These are phyloP conservation scores for Leistus spinibarbis DNA, from an alignment of 2,888 invertebrate genomes.

Conservation along the genomic window DNA sequence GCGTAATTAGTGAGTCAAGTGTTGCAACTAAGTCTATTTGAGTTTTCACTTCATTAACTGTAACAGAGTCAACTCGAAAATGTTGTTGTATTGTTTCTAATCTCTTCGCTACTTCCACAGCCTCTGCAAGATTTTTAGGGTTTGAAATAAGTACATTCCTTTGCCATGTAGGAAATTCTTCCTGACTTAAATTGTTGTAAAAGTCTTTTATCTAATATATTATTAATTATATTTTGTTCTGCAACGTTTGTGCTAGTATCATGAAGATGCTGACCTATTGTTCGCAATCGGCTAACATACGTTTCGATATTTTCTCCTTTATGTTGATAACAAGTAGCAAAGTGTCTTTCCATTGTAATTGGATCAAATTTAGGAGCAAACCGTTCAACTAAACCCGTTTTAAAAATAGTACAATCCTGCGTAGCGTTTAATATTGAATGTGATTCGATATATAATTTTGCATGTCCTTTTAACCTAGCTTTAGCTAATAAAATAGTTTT, in stretches of 20 bases:
- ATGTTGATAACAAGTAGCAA: not conserved
- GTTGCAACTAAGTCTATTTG: not conserved
- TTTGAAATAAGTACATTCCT: constrained; percentile 4
- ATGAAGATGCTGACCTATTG: constrained; percentile 1
- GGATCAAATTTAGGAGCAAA: not conserved
- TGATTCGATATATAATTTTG: constrained; percentile 1
- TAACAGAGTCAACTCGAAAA: not conserved
- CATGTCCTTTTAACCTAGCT: constrained; percentile 6
- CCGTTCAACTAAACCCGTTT: not conserved
- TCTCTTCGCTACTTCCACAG: not conserved
- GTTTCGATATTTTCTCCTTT: not conserved
- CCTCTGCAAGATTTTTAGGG: not conserved
- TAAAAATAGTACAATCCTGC: not conserved
- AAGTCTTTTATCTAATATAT: constrained; percentile 1
- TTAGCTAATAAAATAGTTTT: not conserved
- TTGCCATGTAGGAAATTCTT: not conserved
- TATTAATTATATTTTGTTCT: not conserved
- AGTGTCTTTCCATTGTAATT: not conserved
- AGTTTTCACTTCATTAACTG: not conserved
- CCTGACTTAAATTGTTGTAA: constrained; percentile 1
- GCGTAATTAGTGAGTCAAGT: not conserved
- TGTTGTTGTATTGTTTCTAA: not conserved
- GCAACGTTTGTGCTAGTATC: not conserved
- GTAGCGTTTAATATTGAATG: not conserved
- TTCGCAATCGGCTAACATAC: not conserved